Conservation (phyloP, 2,888 invertebrate species). For the Chaitophorus viminalis region DNA sequence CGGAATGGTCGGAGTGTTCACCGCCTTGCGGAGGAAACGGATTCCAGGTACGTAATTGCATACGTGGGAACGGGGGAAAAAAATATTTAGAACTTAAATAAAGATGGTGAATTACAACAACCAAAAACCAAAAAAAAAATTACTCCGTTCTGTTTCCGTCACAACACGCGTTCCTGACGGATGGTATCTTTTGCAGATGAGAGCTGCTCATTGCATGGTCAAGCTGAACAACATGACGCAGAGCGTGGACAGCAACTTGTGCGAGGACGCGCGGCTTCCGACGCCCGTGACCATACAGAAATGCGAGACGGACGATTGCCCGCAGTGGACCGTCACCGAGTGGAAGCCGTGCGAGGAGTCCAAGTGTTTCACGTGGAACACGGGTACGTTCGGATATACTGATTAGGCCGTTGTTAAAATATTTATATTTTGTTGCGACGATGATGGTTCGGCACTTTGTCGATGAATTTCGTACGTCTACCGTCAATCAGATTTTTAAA, state of each 20-base stretch:
- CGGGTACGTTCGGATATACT: constrained; percentile 68
- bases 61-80: neutral
- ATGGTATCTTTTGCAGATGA: constrained; percentile 73
- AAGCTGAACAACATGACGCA: constrained; percentile 71
- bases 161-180: too few relatives aligned
- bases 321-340: constrained; percentile 76
- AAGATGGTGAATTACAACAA: too few relatives aligned
- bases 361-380: constrained; percentile 80
- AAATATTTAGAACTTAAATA: neutral
- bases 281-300: constrained; percentile 74
- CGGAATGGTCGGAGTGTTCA: constrained; percentile 88
- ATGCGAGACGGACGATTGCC: constrained; percentile 77
- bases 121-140: too few relatives aligned
- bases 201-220: constrained; percentile 79
- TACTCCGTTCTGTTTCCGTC: neutral
- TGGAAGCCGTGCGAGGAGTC: constrained; percentile 81
- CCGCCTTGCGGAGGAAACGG: constrained; percentile 84
- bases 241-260: constrained; percentile 74
- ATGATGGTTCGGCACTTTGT: too few relatives aligned
- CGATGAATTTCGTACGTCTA: too few relatives aligned
- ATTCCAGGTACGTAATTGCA: constrained; percentile 68
- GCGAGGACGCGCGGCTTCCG: constrained; percentile 77
- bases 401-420: too few relatives aligned
- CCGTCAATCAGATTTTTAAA: too few relatives aligned
- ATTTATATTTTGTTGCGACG: too few relatives aligned